Evolutionary conservation across 2,113 vertebrate genomes (phyloP), one percentile per base, ranked within the genome.

Genomic region (Tychaedon coryphoeus): DNA sequence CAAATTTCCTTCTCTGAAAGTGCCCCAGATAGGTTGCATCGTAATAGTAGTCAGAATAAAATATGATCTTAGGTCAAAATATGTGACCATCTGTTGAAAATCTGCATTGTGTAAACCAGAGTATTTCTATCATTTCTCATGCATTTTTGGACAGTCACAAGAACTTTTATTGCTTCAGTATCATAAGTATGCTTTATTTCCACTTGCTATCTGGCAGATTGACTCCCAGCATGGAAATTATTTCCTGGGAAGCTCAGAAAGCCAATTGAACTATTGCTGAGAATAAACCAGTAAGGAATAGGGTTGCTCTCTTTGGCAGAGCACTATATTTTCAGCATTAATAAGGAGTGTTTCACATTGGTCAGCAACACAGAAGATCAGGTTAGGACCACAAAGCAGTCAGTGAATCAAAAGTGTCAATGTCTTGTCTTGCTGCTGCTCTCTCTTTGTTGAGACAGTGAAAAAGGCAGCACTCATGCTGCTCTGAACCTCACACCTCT

Each of bases 381-480:
- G 54, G 6, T 29, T 8, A 29, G 23, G 34, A 33, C 4, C 7
- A 2, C 12, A n/a, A 81, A 69, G 48, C 1, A 1, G 15, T 28
- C 36, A 26, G n/a, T 62, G 43, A 47, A 20, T n/a, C 69, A 40
- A 67, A 87, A 80, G 34, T 25, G 26, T 36, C 19, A 22, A 3
- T 5, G 13, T 28, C 17, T 61, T 81, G 51, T 23, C 17, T 61
- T 87, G 56, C 73, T 66, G 31, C n/a, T 2, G 0, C 3, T 0
- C 3, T 47, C 8, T 47, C 33, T 76, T 29, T 43, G 29, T 13
- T 28, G 38, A 16, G 70, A 12, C 14, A 20, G 51, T 8, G 31
- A 43, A 24, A 65, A 86, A 26, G 19, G 18, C 20, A 38, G 18
- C 31, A 6, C 12, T 11, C 8, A n/a, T 16, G 10, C n/a, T 12